phyloP scores from a whole-genome alignment of 2,113 vertebrate species.

The Lamprotornis superbus region DNA sequence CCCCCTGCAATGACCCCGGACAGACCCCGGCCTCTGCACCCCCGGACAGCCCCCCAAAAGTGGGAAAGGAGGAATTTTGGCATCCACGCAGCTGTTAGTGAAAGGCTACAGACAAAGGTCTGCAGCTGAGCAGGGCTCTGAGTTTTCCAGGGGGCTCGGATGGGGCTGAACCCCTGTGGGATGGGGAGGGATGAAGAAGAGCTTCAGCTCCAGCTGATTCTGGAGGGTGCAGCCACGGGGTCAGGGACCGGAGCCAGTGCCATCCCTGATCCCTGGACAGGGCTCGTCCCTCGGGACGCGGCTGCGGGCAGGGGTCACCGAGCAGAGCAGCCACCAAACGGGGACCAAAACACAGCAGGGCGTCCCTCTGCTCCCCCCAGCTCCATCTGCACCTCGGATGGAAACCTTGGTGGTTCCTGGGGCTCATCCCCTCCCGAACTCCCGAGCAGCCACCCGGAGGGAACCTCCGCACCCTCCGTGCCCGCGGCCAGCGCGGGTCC shows the following conservation, averaged over 20 bases:
- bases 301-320: background rate
- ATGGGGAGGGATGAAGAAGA: background rate
- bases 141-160: rapidly evolving
- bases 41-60: rapidly evolving
- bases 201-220: background rate
- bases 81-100: rapidly evolving
- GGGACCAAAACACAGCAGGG: rapidly evolving
- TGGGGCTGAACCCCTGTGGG: rapidly evolving
- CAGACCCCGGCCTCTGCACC: rapidly evolving
- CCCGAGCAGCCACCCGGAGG: rapidly evolving
- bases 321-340: rapidly evolving
- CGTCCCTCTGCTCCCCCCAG: rapidly evolving
- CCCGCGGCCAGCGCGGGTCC: rapidly evolving
- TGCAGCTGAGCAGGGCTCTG: rapidly evolving
- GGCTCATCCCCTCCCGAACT: rapidly evolving
- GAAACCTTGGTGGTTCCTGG: rapidly evolving
- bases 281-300: rapidly evolving
- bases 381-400: rapidly evolving
- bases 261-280: background rate
- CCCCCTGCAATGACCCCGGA: rapidly evolving
- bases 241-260: rapidly evolving
- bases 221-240: background rate
- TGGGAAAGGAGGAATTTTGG: background rate
- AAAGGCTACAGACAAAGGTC: background rate
- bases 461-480: rapidly evolving